Conservation (phyloP, 2,797 vertebrate genomes). For the Hypotaenidia philippensis region DNA sequence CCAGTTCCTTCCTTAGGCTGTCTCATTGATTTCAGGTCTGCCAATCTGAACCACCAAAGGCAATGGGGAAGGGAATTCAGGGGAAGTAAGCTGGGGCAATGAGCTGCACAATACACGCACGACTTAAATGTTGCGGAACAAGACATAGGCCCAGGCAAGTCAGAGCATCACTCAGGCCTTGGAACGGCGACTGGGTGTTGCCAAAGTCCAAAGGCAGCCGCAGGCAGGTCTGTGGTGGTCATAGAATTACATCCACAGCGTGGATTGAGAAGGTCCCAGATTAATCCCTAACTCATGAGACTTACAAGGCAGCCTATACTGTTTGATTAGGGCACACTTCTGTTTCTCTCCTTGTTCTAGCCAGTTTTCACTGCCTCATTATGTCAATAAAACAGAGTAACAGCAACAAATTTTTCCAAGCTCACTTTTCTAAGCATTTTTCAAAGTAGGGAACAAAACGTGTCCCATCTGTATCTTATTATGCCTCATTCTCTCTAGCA, state of each 20-base stretch:
- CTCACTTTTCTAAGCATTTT: neutral
- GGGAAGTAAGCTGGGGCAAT: neutral
- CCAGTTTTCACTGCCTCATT: neutral
- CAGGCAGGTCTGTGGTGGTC: neutral
- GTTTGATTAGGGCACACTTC: neutral
- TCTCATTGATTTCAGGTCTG: neutral
- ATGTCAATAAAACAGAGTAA: neutral
- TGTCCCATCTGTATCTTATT: neutral
- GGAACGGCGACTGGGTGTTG: neutral
- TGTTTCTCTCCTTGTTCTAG: neutral
- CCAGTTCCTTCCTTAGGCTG: conserved; percentile 36
- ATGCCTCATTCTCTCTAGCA: neutral
- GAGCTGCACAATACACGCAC: neutral
- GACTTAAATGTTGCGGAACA: neutral
- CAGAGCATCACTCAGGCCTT: neutral
- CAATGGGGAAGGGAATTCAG: neutral
- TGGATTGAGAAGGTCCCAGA: neutral
- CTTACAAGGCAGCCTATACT: neutral
- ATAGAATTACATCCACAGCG: neutral
- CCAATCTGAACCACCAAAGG: neutral
- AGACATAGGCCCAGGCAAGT: conserved; percentile 45
- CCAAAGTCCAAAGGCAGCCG: neutral
- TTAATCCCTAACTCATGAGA: neutral
- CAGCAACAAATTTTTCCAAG: neutral
- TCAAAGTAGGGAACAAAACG: neutral